Evolutionary conservation across 2,888 invertebrate species (phyloP), one percentile per base, ranked within the genome.

Genomic region (Harmothoe impar): DNA sequence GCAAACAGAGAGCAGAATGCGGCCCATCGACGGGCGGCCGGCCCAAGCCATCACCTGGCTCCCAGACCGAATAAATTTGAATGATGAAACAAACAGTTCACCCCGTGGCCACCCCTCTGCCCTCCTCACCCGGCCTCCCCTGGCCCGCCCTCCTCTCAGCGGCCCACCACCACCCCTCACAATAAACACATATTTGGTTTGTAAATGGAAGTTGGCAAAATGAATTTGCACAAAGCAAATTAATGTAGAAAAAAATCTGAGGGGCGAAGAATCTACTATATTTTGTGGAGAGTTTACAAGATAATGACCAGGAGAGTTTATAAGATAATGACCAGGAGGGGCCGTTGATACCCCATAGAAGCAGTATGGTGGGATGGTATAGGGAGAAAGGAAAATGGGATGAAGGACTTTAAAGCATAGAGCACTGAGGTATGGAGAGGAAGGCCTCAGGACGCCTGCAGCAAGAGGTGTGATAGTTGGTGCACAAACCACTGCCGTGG

Each of bases 211-310:
- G 72, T 68, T 89, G 10, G 89, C 31, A 89, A 89, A 89, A 89
- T 89, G 89, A 89, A 89, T 89, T 89, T 68, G 62, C 72, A 89
- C 89, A 89, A 72, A 89, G 89, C 62, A 62, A 89, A 89, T 89
- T 89, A 72, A 68, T 89, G 62, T 86, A 25, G 56, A 86, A 1
- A 29, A 86, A 20, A 29, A 54, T 23, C 52, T 31, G 25, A 20
- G 25, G 77, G 0, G 25, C 5, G 77, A 17, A 25, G 77, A n/a
- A 17, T 77, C 77, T 29, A 77, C 77, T 29, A 77, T 62, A 43
- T 23, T 62, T 17, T n/a, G 68, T 29, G 77, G 77, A 77, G 77
- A 29, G 68, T n/a, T 20, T 20, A 68, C 68, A 12, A 15, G 17
- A n/a, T 7, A 68, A n/a, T 17, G 68, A 68, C 20, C n/a, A 68